Evolutionary conservation across 2,888 invertebrate genomes (phyloP).

Genomic region (Harmothoe impar): DNA sequence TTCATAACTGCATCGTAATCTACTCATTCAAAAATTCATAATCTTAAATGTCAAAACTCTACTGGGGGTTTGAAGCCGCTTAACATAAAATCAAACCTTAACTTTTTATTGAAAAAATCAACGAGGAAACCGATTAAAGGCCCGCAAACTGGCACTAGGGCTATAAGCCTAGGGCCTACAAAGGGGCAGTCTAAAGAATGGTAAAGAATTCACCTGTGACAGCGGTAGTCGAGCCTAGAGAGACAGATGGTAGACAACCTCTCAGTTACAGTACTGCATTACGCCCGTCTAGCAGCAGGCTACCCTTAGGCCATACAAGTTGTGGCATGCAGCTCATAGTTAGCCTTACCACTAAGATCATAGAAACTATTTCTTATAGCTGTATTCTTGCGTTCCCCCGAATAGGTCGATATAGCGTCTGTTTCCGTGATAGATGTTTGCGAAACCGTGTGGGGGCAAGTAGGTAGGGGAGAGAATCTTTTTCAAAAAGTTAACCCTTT

Average conservation of each 20-base stretch:
- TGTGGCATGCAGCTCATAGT: too few relatives aligned
- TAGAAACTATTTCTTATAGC: too few relatives aligned
- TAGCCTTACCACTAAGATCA: too few relatives aligned
- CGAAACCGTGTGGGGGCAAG: too few relatives aligned
- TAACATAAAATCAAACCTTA: neutral
- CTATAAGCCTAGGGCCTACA: conserved; percentile 29
- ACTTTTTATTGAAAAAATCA: conserved; percentile 16
- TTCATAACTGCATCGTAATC: neutral
- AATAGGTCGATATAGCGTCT: too few relatives aligned
- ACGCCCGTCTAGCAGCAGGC: neutral
- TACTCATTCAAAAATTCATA: conserved; percentile 10
- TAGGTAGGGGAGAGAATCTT: too few relatives aligned
- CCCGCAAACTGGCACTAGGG: conserved; percentile 10
- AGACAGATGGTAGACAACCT: neutral
- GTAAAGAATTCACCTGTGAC: neutral
- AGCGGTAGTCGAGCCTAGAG: neutral
- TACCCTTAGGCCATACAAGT: too few relatives aligned
- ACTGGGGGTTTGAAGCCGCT: conserved; percentile 10
- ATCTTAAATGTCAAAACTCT: conserved; percentile 16
- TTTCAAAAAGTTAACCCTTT: too few relatives aligned
- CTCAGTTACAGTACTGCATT: neutral
- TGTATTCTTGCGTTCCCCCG: too few relatives aligned
- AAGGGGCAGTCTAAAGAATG: conserved; percentile 14
- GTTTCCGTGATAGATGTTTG: too few relatives aligned
- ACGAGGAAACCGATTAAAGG: neutral